phyloP scores from a whole-genome alignment of 2,797 vertebrate genomes.

The Notolepis coatsorum region DNA sequence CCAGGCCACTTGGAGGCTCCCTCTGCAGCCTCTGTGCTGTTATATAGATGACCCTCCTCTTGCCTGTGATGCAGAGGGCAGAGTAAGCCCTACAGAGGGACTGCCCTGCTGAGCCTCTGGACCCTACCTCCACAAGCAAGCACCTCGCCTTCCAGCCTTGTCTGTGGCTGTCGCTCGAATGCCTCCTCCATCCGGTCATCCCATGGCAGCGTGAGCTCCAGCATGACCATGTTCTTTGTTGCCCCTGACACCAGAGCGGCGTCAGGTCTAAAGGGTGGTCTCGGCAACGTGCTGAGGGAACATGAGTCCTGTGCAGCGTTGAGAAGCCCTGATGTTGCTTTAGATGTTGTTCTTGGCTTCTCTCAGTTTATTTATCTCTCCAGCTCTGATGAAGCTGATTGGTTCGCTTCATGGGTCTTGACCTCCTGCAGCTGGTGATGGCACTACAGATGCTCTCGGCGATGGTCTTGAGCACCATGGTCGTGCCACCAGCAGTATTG shows the following conservation, averaged over 20 bases:
- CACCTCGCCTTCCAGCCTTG: slow-evolving; percentile 8
- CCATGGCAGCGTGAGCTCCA: slow-evolving; percentile 15
- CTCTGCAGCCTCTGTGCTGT: slow-evolving; percentile 29
- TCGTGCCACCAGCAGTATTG: background rate
- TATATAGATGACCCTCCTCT: slow-evolving; percentile 22
- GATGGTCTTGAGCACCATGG: slow-evolving; percentile 17
- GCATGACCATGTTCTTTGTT: slow-evolving; percentile 17
- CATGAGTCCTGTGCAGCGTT: slow-evolving; percentile 13
- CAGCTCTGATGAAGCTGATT: slow-evolving; percentile 5
- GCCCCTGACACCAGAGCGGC: slow-evolving; percentile 14
- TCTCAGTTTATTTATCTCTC: too few species aligned
- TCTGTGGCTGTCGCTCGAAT: slow-evolving; percentile 19
- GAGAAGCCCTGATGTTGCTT: slow-evolving; percentile 1
- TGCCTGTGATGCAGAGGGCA: slow-evolving; percentile 19
- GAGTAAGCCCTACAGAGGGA: slow-evolving; percentile 8
- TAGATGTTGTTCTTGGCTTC: background rate
- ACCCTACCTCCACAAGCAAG: slow-evolving; percentile 16
- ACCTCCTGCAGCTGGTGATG: slow-evolving; percentile 4
- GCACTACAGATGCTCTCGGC: slow-evolving; percentile 6
- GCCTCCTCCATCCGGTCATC: background rate
- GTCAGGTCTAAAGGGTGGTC: slow-evolving; percentile 24
- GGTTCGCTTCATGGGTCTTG: background rate
- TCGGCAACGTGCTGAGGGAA: slow-evolving; percentile 16
- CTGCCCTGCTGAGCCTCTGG: slow-evolving; percentile 22
- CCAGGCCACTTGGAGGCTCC: slow-evolving; percentile 41